Conservation (phyloP, 2,888 invertebrate species). For the Eristalis intricaria region DNA sequence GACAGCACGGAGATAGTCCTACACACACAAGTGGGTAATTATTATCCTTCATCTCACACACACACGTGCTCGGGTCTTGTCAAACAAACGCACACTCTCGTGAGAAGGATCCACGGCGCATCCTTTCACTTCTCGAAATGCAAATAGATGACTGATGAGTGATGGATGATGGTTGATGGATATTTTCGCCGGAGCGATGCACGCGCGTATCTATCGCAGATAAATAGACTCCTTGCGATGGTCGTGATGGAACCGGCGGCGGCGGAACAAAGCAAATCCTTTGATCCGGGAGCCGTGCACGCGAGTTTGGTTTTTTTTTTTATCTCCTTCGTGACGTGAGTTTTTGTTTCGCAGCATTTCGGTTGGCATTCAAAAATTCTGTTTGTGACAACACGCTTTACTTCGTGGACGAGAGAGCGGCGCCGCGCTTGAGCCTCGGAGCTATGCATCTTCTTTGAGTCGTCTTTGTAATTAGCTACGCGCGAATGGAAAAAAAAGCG, state of each 20-base stretch:
- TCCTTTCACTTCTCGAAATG: conserved; percentile 61
- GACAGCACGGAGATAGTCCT: conserved; percentile 41
- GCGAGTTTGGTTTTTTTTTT: conserved; percentile 42
- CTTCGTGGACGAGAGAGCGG: neutral
- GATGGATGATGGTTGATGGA: conserved; percentile 56
- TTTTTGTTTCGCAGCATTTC: conserved; percentile 43
- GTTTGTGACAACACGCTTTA: conserved; percentile 36
- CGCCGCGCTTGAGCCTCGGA: neutral
- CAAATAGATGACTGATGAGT: conserved; percentile 65
- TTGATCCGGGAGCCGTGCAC: conserved; percentile 56
- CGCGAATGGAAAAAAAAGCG: neutral
- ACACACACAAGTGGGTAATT: conserved; percentile 69
- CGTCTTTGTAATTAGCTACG: conserved; percentile 43
- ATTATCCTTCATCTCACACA: conserved; percentile 61
- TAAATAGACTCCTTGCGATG: conserved; percentile 28
- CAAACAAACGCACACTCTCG: no score
- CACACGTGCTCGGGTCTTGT: no score
- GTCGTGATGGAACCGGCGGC: conserved; percentile 46
- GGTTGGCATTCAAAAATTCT: conserved; percentile 64
- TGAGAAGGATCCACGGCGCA: conserved; percentile 26
- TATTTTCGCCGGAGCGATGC: conserved; percentile 39
- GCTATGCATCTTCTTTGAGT: conserved; percentile 28
- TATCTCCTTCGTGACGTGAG: conserved; percentile 36
- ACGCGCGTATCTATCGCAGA: conserved; percentile 64
- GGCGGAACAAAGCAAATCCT: conserved; percentile 63